Percentiles rank a stretch among this genome's conserved stretches.
These are phyloP conservation scores for Eupithecia tripunctaria DNA, from an alignment of 2,888 invertebrate species.

Conservation along the genomic window DNA sequence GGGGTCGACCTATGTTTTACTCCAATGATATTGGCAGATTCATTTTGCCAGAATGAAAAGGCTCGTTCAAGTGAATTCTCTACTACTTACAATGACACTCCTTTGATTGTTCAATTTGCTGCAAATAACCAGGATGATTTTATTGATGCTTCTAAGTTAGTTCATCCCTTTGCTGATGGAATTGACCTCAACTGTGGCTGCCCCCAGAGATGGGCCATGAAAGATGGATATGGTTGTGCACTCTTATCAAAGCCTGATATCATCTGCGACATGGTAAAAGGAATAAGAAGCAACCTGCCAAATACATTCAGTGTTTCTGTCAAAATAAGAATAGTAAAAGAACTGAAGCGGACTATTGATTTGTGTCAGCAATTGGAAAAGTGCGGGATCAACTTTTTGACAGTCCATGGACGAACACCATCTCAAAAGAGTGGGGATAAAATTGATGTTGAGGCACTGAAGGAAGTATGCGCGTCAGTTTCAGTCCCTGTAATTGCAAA, in stretches of 20 bases:
- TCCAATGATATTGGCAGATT: constrained; percentile 98
- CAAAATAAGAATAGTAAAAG: constrained; percentile 93
- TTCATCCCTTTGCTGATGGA: constrained; percentile 93
- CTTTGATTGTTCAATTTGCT: constrained; percentile 97
- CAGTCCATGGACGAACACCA: constrained; percentile 96
- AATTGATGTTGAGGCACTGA: constrained; percentile 88
- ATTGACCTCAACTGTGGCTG: constrained; percentile 99
- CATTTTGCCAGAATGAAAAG: constrained; percentile 94
- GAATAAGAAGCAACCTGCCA: constrained; percentile 89
- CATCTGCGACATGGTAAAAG: constrained; percentile 91
- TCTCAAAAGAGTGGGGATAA: constrained; percentile 90
- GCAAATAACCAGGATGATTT: constrained; percentile 93
- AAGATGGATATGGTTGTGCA: constrained; percentile 94
- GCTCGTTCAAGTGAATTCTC: constrained; percentile 93
- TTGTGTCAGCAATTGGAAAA: constrained; percentile 92
- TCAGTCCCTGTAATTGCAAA: constrained; percentile 95
- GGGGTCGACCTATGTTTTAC: constrained; percentile 96
- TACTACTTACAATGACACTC: constrained; percentile 90
- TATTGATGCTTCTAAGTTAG: constrained; percentile 92
- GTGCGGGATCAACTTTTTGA: constrained; percentile 94
- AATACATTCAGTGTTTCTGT: constrained; percentile 93
- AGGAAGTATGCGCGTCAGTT: constrained; percentile 88
- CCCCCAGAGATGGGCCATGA: constrained; percentile 97
- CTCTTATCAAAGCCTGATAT: constrained; percentile 92
- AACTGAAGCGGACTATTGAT: constrained; percentile 89